Evolutionary conservation across 2,113 vertebrate species (phyloP).

Genomic region (Anarhynchus alexandrinus): DNA sequence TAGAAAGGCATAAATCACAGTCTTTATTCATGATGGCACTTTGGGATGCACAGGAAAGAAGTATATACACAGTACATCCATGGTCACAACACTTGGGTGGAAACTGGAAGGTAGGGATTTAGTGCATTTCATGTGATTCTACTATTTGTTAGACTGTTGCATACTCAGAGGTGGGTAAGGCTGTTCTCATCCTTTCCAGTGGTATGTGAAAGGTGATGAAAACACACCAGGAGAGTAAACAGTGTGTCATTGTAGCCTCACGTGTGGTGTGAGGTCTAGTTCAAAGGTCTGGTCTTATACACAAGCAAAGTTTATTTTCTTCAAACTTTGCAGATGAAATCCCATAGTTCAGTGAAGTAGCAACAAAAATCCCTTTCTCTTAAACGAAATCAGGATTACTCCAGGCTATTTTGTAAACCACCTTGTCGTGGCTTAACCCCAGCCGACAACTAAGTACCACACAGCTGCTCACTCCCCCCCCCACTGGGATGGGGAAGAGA

Average conservation of each 20-base stretch:
- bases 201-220: not conserved
- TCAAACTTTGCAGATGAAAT: not conserved
- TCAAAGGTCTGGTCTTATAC: not conserved
- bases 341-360: not conserved
- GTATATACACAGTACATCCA: too few relatives aligned
- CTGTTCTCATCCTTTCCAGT: not conserved
- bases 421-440: not conserved
- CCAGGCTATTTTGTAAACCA: not conserved
- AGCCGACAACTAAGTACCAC: not conserved
- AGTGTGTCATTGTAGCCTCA: not conserved
- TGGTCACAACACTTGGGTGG: not conserved
- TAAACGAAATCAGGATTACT: not conserved
- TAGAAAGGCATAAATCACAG: not conserved
- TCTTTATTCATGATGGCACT: not conserved
- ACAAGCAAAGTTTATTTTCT: not conserved
- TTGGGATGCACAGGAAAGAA: not conserved
- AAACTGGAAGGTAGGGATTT: not conserved
- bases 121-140: not conserved
- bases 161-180: not conserved
- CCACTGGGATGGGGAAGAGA: not conserved
- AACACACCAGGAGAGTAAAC: not conserved
- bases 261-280: rapidly evolving
- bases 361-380: not conserved
- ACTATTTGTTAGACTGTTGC: not conserved
- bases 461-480: not conserved